phyloP scores from a whole-genome alignment of 2,113 vertebrate species.

The Numenius arquata region DNA sequence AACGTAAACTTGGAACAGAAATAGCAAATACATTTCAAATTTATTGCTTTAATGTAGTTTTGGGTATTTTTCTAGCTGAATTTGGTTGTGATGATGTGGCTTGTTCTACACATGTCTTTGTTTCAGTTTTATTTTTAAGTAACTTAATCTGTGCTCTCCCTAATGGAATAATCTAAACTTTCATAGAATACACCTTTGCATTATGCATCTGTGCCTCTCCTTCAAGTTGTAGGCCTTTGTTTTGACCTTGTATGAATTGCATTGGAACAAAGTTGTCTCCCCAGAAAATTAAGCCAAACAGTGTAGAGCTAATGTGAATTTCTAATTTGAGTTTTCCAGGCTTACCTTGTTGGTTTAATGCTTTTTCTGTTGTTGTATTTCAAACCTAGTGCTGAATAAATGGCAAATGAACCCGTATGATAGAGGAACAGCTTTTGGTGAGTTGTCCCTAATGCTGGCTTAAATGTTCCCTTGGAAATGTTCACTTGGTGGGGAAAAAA shows the following conservation, averaged over 20 bases:
- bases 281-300: neutral
- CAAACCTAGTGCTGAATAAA: slow-evolving; percentile 88
- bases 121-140: neutral
- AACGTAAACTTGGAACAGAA: neutral
- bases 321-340: neutral
- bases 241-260: neutral
- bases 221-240: neutral
- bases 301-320: neutral
- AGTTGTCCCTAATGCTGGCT: slow-evolving; percentile 45
- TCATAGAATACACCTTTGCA: neutral
- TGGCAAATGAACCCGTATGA: slow-evolving; percentile 99
- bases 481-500: neutral
- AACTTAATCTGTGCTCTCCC: neutral
- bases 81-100: neutral
- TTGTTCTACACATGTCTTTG: neutral
- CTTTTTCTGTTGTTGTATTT: neutral
- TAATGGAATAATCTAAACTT: neutral
- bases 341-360: neutral
- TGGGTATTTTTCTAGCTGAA: neutral
- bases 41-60: neutral
- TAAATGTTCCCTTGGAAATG: neutral
- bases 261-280: neutral
- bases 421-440: slow-evolving; percentile 93
- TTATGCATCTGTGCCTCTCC: neutral
- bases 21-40: neutral